Evolutionary conservation across 2,113 vertebrate species (phyloP).

Genomic region (Hystrix cristata): DNA sequence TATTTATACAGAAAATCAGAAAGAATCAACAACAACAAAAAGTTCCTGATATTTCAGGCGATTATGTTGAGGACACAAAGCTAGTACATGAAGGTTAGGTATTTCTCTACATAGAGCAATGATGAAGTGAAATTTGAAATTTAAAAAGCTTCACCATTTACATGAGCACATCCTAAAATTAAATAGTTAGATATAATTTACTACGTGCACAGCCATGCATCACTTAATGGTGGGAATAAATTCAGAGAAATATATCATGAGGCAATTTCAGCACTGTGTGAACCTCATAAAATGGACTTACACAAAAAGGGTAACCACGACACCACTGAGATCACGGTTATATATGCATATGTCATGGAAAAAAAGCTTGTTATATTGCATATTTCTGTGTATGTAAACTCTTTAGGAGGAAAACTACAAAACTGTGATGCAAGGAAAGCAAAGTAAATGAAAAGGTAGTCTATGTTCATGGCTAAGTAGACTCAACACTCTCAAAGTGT

Average conservation of each 20-base stretch:
- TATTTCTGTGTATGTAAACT: background rate
- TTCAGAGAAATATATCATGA: background rate
- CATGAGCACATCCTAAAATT: background rate
- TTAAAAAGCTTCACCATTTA: background rate
- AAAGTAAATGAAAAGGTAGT: background rate
- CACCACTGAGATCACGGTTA: background rate
- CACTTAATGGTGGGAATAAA: background rate
- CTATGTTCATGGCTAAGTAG: background rate
- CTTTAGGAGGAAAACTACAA: background rate
- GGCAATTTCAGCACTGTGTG: background rate
- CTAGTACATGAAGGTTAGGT: background rate
- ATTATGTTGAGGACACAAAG: background rate
- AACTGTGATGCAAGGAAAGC: background rate
- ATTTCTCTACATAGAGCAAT: background rate
- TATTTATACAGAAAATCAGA: background rate
- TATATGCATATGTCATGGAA: background rate
- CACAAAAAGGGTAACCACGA: background rate
- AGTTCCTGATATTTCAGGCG: background rate
- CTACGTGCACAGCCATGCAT: background rate
- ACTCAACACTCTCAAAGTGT: background rate
- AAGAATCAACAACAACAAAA: background rate
- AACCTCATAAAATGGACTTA: background rate
- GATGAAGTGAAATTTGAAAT: background rate
- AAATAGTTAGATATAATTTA: background rate
- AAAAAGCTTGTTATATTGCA: no score